A percentile compares a stretch with the other conserved stretches of the same genome.
Conservation (phyloP, 2,113 vertebrate species). For the Trachemys scripta region DNA sequence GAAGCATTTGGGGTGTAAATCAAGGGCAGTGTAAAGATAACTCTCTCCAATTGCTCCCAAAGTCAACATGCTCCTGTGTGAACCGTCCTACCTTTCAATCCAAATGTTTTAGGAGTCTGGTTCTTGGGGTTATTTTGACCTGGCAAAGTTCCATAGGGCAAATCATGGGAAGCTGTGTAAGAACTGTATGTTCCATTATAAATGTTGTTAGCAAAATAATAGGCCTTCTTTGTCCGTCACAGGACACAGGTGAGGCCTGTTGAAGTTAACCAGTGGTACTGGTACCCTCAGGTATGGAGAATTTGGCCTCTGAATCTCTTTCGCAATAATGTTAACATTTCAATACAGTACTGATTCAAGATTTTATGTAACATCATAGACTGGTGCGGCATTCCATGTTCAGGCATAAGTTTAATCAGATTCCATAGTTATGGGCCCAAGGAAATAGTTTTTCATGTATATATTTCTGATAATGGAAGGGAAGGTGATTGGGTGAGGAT, state of each 20-base stretch:
- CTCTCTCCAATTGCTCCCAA: conserved; percentile 9
- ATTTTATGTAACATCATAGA: neutral
- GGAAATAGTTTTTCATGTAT: neutral
- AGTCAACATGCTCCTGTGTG: neutral
- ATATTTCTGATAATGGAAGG: conserved; percentile 1
- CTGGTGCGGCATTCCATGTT: neutral
- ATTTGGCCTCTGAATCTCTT: neutral
- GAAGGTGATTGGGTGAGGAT: conserved; percentile 32
- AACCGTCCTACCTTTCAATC: neutral
- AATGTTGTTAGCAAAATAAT: neutral
- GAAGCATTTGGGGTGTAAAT: conserved; percentile 68
- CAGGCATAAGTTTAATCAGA: neutral
- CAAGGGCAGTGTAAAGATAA: conserved; percentile 32
- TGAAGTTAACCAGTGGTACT: neutral
- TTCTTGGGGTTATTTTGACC: conserved; percentile 12
- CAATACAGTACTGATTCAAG: neutral
- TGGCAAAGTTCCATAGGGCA: conserved; percentile 15
- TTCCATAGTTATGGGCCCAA: neutral
- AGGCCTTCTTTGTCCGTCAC: neutral
- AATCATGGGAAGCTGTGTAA: neutral
- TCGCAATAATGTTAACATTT: neutral
- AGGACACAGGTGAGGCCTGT: neutral
- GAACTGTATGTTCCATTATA: neutral
- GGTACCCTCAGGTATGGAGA: neutral
- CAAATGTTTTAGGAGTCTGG: neutral